Evolutionary conservation across 2,888 invertebrate species (phyloP).

Genomic region (Strigamia maritima): DNA sequence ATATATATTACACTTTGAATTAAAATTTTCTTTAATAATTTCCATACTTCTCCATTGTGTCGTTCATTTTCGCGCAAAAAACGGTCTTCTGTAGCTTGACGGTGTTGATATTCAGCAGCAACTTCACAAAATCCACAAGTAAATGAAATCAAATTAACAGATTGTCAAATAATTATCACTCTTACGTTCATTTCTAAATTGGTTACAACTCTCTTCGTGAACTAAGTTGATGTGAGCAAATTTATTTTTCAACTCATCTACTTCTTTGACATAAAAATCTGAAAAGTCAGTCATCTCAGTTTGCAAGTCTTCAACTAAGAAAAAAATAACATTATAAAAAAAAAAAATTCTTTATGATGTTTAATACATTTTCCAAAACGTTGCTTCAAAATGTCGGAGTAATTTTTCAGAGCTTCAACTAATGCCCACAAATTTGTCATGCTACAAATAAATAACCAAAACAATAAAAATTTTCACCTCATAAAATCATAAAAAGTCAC

Average conservation of each 20-base stretch:
- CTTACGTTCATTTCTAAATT: neutral
- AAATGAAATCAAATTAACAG: neutral
- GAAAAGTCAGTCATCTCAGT: neutral
- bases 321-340: neutral
- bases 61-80: neutral
- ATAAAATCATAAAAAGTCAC: neutral
- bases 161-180: neutral
- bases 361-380: neutral
- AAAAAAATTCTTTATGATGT: neutral
- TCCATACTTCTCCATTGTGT: neutral
- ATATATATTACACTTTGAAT: neutral
- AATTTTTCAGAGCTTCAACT: neutral
- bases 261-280: neutral
- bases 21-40: too few species aligned
- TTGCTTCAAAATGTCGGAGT: neutral
- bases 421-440: neutral
- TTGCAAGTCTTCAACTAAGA: neutral
- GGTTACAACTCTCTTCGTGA: neutral
- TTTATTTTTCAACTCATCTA: neutral
- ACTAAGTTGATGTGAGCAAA: neutral
- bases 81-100: neutral
- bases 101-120: neutral
- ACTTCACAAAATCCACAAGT: neutral
- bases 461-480: too few species aligned
- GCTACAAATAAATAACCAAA: neutral